Base-by-base conservation (phyloP, 1,140 invertebrate species). In the Thaumatotibia leucotreta region DNA sequence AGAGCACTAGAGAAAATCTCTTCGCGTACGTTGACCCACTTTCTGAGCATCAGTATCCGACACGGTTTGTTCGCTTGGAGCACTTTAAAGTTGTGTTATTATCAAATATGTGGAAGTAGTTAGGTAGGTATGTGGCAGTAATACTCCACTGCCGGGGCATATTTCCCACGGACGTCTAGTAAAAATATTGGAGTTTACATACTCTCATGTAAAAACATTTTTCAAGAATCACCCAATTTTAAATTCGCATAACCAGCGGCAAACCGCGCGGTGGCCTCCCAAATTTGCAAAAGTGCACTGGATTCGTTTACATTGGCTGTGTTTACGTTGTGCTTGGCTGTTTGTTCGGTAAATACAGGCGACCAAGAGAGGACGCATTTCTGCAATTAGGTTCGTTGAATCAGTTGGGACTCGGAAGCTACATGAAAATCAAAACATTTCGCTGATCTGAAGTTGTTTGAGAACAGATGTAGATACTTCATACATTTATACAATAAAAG, bases 21-120 rank as follows among this genome's bases (percentile, higher is more conserved):
- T 22, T 62, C 50, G 69, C 68, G 73, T 77, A 72, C 73, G 45
- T 77, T 78, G 76, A 75, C 76, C 74, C 35, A 80, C 74, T 80
- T 77, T 67, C 54, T 58, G 32, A 64, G 64, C n/a, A 39, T 35
- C n/a, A 31, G 52, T 24, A 58, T 58, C 52, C 24, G 52, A 58
- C 24, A 27, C 52, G 52, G 52, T 24, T 58, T 29, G 52, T 29
- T 31, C 52, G 24, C 24, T 4, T 11, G n/a, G 11, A 58, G 14
- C 52, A 29, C n/a, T 58, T 14, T 24, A 58, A 45, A 58, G 52
- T 14, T 58, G 10, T 31, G 11, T 58, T 58, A 6, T 27, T 58
- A 58, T 31, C 24, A 58, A 58, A 58, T 58, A 58, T 58, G 11
- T 10, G 24, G 1, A 58, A 14, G 24, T 14, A 6, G 24, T n/a